phyloP scores from a whole-genome alignment of 2,797 vertebrate species.

The Fringilla coelebs region DNA sequence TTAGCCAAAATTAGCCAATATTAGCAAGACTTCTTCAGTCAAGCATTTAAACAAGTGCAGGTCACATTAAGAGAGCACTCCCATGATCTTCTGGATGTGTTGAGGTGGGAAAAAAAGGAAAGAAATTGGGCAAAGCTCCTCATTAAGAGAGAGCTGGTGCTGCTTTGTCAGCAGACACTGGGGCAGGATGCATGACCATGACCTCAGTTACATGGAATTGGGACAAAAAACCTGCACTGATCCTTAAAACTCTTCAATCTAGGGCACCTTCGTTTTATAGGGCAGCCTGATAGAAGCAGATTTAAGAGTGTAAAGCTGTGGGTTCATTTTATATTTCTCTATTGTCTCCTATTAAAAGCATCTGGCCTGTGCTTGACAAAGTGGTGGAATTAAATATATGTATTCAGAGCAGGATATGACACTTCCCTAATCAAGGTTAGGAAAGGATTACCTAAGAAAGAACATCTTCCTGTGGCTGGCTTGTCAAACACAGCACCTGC shows the following conservation, averaged over 20 bases:
- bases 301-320: not conserved
- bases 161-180: not conserved
- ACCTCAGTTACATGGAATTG: not conserved
- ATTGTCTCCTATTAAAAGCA: not conserved
- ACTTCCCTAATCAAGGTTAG: not conserved
- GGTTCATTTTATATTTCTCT: not conserved
- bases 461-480: not conserved
- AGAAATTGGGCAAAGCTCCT: not conserved
- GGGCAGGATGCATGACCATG: accelerated
- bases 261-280: not conserved
- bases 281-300: not conserved
- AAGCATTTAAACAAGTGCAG: accelerated
- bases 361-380: not conserved
- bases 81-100: not conserved
- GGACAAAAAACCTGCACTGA: not conserved
- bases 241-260: not conserved
- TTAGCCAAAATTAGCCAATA: not conserved
- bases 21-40: not conserved
- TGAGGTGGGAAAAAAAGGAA: not conserved
- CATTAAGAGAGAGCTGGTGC: not conserved
- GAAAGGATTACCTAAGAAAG: not conserved
- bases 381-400: not conserved
- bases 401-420: not conserved
- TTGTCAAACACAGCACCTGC: not conserved
- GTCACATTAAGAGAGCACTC: not conserved